phyloP scores from a whole-genome alignment of 2,113 vertebrate species.

The human (Homo sapiens) region GRCh38 chr13:30022501-30023000 shows the following conservation, averaged over 20 bases:
- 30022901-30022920: neutral
- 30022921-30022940: neutral
- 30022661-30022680: neutral
- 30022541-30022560: neutral
- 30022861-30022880: neutral
- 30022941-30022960: neutral
- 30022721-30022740: rapidly evolving
- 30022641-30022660: neutral
- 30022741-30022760: neutral
- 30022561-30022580: neutral
- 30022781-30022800: neutral
- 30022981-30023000: neutral
- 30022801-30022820: neutral
- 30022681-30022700: rapidly evolving
- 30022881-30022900: neutral
- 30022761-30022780: neutral
- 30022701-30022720: no score
- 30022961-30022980: neutral
- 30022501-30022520: neutral
- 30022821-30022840: neutral
- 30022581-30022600: neutral
- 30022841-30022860: neutral
- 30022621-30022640: neutral
- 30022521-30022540: rapidly evolving
- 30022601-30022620: neutral